These are phyloP conservation scores for Oncorhynchus clarkii DNA, from an alignment of 2,113 vertebrate species.

Conservation along the genomic window DNA sequence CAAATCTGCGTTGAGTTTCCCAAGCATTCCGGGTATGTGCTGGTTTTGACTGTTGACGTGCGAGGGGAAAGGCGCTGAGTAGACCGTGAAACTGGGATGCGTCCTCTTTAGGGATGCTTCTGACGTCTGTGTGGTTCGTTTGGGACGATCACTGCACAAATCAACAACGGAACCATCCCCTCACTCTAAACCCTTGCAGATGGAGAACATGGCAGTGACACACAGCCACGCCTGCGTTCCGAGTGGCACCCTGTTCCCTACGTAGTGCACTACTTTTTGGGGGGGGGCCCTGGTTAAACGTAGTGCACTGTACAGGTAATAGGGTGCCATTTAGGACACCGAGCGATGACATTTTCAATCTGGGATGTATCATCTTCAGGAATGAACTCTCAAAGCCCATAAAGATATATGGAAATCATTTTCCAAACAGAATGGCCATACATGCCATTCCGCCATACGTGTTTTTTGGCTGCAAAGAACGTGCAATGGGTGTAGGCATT, in stretches of 20 bases:
- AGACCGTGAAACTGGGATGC: constrained; percentile 23
- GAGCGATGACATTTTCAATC: constrained; percentile 16
- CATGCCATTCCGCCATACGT: neutral
- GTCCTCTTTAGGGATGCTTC: constrained; percentile 25
- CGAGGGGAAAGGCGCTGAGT: constrained; percentile 21
- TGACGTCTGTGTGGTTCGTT: constrained; percentile 53
- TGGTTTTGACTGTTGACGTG: constrained; percentile 26
- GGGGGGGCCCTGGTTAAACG: too few species aligned
- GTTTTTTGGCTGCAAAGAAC: too few species aligned
- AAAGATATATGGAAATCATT: neutral
- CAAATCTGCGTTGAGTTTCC: constrained; percentile 14
- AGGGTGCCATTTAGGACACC: neutral
- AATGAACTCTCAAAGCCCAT: neutral
- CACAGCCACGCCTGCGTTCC: neutral
- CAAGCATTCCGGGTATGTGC: constrained; percentile 12
- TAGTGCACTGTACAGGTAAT: too few species aligned
- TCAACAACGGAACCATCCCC: constrained; percentile 31
- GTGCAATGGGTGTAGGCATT: too few species aligned
- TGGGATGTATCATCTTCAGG: constrained; percentile 16
- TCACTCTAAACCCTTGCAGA: constrained; percentile 40
- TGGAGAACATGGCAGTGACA: constrained; percentile 18
- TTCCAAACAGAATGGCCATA: neutral
- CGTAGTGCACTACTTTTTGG: too few species aligned
- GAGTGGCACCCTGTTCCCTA: too few species aligned
- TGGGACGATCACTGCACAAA: constrained; percentile 37